These are phyloP conservation scores for Philaethria dido DNA, from an alignment of 2,888 invertebrate genomes.

Conservation along the genomic window DNA sequence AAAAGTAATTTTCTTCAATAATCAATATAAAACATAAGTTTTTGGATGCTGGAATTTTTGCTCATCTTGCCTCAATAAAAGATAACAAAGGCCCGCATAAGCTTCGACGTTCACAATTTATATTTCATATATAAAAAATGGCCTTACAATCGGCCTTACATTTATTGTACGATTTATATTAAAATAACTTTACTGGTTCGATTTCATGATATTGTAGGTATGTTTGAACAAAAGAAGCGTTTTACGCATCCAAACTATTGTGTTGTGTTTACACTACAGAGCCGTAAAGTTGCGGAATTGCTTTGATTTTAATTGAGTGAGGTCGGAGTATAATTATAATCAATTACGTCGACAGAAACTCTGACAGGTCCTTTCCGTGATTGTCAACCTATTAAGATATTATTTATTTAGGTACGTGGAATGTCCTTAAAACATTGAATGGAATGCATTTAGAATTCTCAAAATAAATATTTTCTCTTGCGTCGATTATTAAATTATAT, in stretches of 20 bases:
- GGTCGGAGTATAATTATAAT: constrained; percentile 37
- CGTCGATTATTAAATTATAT: no score
- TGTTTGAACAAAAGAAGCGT: not conserved
- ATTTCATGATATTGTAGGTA: not conserved
- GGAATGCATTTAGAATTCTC: no score
- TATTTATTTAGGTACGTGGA: not conserved
- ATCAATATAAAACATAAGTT: constrained; percentile 14
- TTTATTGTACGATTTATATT: constrained; percentile 5
- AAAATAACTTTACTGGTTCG: constrained; percentile 5
- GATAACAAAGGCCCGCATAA: not conserved
- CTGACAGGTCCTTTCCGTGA: constrained; percentile 33
- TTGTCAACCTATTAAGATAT: constrained; percentile 7
- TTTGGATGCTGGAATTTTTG: constrained; percentile 2
- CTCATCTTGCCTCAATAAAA: constrained; percentile 10
- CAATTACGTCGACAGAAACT: constrained; percentile 39
- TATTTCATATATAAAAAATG: constrained; percentile 20
- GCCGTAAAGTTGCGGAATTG: constrained; percentile 22
- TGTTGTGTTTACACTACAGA: constrained; percentile 20
- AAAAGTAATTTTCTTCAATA: constrained; percentile 1
- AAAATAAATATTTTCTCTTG: no score
- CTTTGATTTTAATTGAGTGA: constrained; percentile 32
- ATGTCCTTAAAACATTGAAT: not conserved
- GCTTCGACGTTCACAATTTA: constrained; percentile 12
- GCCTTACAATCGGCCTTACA: not conserved
- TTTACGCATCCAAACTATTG: constrained; percentile 23